phyloP scores from a whole-genome alignment of 2,113 vertebrate genomes.

The Antennarius striatus region DNA sequence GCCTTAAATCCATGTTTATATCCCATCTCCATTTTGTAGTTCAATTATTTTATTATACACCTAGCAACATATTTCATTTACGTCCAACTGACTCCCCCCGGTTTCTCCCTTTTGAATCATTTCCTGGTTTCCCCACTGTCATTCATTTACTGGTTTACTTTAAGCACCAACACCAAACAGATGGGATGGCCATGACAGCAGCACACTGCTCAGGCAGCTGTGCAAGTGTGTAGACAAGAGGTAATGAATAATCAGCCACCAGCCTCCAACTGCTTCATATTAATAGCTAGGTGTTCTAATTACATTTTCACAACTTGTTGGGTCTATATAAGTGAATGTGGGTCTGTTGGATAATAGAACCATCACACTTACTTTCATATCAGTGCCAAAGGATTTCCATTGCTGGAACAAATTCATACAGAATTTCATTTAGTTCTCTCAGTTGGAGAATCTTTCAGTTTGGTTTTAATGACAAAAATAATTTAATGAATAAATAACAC shows the following conservation, averaged over 20 bases:
- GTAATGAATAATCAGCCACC: slow-evolving; percentile 81
- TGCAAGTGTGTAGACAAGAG: slow-evolving; percentile 76
- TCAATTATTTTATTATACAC: too few species aligned
- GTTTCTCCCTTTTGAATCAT: not conserved
- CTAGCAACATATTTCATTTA: too few species aligned
- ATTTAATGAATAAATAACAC: slow-evolving; percentile 1
- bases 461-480: slow-evolving; percentile 18
- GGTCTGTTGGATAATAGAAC: slow-evolving; percentile 28
- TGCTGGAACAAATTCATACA: not conserved
- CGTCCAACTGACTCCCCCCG: too few species aligned
- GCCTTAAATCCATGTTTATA: too few species aligned
- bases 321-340: slow-evolving; percentile 52
- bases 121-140: slow-evolving; percentile 11
- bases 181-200: slow-evolving; percentile 72
- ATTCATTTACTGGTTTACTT: slow-evolving; percentile 62
- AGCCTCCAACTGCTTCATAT: slow-evolving; percentile 76
- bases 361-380: slow-evolving; percentile 15
- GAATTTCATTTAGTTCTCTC: too few species aligned
- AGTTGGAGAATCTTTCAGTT: not conserved
- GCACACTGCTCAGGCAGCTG: slow-evolving; percentile 79
- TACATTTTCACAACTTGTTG: slow-evolving; percentile 69
- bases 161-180: slow-evolving; percentile 69
- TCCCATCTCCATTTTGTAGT: too few species aligned
- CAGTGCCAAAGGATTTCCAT: not conserved
- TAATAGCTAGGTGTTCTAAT: slow-evolving; percentile 81